Evolutionary conservation across 1,140 invertebrate species (phyloP).

Genomic region (Drosophila sechellia): DNA sequence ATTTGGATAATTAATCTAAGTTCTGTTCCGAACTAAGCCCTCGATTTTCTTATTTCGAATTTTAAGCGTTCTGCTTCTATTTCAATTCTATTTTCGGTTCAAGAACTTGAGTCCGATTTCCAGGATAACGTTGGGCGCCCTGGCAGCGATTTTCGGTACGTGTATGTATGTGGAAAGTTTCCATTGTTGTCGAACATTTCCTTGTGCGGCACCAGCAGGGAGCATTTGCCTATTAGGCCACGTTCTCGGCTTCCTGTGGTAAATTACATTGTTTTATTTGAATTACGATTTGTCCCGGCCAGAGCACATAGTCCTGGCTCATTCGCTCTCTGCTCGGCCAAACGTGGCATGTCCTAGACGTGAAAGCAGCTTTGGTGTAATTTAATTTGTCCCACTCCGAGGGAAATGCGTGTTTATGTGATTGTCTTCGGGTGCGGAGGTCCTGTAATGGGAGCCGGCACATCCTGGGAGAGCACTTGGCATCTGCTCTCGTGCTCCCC

Average conservation of each 20-base stretch:
- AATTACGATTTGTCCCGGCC: conserved; percentile 68
- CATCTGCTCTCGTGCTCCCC: conserved; percentile 3
- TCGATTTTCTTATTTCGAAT: neutral
- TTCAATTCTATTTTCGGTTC: conserved; percentile 12
- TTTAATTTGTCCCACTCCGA: conserved; percentile 72
- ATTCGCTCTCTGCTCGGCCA: conserved; percentile 4
- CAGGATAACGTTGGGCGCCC: conserved; percentile 25
- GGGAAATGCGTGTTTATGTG: conserved; percentile 73
- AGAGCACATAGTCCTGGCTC: conserved; percentile 1
- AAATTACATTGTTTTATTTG: conserved; percentile 80
- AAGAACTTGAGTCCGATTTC: conserved; percentile 22
- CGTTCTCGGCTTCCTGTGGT: conserved; percentile 40
- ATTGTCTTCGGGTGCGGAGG: conserved; percentile 41
- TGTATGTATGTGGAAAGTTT: conserved; percentile 23
- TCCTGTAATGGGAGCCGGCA: conserved; percentile 12
- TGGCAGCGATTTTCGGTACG: conserved; percentile 8
- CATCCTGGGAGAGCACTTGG: conserved; percentile 2
- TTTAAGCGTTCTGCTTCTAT: neutral
- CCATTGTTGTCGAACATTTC: conserved; percentile 43
- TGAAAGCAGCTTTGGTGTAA: conserved; percentile 76
- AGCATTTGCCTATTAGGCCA: conserved; percentile 51
- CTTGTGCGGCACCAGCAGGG: conserved; percentile 26
- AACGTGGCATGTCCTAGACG: conserved; percentile 43
- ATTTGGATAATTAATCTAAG: conserved; percentile 27
- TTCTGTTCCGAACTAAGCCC: neutral